Evolutionary conservation across 2,888 invertebrate genomes (phyloP).

Genomic region (Pseudanteris insignis): DNA sequence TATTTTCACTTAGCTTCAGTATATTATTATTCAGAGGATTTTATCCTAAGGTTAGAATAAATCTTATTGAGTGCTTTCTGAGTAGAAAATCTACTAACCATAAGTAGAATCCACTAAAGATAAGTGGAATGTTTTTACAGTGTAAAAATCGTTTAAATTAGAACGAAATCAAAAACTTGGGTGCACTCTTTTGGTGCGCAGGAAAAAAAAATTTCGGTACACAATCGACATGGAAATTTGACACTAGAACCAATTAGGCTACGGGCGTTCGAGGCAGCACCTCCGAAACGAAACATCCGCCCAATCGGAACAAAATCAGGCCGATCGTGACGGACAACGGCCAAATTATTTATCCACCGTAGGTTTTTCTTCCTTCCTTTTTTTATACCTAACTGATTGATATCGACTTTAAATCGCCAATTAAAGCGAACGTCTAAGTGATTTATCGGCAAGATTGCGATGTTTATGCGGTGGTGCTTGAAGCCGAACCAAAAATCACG

Average conservation of each 20-base stretch:
- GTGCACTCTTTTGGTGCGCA: too few relatives aligned
- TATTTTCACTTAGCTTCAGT: too few relatives aligned
- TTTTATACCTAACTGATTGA: constrained; percentile 16
- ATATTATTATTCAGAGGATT: too few relatives aligned
- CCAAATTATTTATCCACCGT: constrained; percentile 33
- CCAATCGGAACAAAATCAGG: constrained; percentile 12
- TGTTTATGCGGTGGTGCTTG: constrained; percentile 31
- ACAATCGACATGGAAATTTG: too few relatives aligned
- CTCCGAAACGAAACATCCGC: constrained; percentile 15
- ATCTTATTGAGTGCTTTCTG: too few relatives aligned
- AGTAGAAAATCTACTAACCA: too few relatives aligned
- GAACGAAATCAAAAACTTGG: too few relatives aligned
- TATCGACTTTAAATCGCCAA: constrained; percentile 34
- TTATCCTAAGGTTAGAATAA: too few relatives aligned
- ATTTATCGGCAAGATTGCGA: constrained; percentile 40
- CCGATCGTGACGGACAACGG: constrained; percentile 25
- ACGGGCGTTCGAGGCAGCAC: constrained; percentile 2
- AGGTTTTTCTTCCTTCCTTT: neutral
- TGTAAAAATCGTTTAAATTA: too few relatives aligned
- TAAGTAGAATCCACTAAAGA: too few relatives aligned
- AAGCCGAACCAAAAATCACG: constrained; percentile 37
- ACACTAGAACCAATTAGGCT: constrained; percentile 19
- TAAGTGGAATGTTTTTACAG: too few relatives aligned
- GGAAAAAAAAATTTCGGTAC: too few relatives aligned
- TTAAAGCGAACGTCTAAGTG: constrained; percentile 32